Evolutionary conservation across 2,113 vertebrate genomes (phyloP), one percentile per base, ranked within the genome.

Genomic region (Oryzias celebensis): DNA sequence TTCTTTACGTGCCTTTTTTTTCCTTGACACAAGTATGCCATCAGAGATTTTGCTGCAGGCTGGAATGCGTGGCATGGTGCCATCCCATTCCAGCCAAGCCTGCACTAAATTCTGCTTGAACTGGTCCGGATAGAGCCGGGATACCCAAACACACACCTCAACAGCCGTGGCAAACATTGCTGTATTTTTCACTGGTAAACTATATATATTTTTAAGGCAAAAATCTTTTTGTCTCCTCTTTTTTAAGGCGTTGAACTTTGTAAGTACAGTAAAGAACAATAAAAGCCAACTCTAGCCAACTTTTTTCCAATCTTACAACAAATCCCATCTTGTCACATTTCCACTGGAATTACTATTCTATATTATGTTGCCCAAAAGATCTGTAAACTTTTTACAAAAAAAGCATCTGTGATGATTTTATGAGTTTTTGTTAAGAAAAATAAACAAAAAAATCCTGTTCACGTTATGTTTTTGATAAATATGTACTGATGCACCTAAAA

Each of bases 21-120:
- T 7, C 45, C 14, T 26, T 18, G 52, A 69, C 64, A 82, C 62
- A 89, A 82, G 75, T 87, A 82, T 80, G 84, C 68, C 85, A 88
- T 65, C 62, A 49, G 55, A 64, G 72, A 74, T 22, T 59, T 4
- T 31, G 65, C 65, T 8, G 58, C 13, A 13, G 52, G 26, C 64
- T 70, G 81, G 85, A 85, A 88, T 88, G 83, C 23, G 0, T 75
- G 83, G 85, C 60, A 65, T 1, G 4, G 50, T 24, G 76, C 77
- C 77, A 81, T 74, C 49, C 61, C 57, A 81, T 81, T 80, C 68
- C 78, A 71, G 66, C 67, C 26, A 1, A 73, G 68, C 41, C 63
- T 47, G 44, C 14, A 2, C 58, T 62, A 68, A 70, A 71, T 64
- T 57, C 72, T 58, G 16, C 60, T 20, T 58, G 65, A 77, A 77